Percentiles rank a stretch among this genome's conserved stretches.
Conservation (phyloP, 2,888 invertebrate species). For the Trisateles emortualis region DNA sequence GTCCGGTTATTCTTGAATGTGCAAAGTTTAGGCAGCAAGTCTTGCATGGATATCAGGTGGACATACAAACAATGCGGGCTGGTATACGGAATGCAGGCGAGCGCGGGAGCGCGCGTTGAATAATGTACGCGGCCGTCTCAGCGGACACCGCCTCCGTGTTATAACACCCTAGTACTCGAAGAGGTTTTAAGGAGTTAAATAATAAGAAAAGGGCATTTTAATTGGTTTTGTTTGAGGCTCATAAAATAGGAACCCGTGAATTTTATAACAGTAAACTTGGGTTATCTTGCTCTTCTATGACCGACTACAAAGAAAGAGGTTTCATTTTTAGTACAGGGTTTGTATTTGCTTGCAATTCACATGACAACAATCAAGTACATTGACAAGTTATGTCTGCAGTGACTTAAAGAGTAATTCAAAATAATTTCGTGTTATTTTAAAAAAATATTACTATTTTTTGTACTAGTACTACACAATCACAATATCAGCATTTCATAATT, state of each 20-base stretch:
- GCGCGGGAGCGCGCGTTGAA: conserved; percentile 69
- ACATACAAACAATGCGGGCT: conserved; percentile 67
- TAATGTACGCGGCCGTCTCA: conserved; percentile 68
- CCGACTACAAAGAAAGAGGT: background rate
- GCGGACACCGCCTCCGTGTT: conserved; percentile 57
- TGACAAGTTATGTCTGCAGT: no score
- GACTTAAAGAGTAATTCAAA: no score
- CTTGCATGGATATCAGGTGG: conserved; percentile 60
- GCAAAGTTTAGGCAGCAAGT: conserved; percentile 51
- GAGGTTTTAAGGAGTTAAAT: conserved; percentile 47
- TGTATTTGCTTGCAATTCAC: background rate
- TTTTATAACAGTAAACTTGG: conserved; percentile 15
- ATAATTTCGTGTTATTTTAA: no score
- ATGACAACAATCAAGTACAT: no score
- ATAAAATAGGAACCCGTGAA: conserved; percentile 37
- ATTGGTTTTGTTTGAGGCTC: conserved; percentile 36
- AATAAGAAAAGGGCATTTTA: conserved; percentile 45
- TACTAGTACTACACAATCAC: no score
- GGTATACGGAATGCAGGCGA: conserved; percentile 62
- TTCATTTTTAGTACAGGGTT: background rate
- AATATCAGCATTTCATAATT: no score
- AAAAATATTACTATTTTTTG: no score
- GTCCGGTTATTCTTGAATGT: conserved; percentile 51
- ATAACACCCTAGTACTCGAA: conserved; percentile 56
- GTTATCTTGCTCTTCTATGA: background rate